Evolutionary conservation across 1,140 invertebrate species (phyloP).

Genomic region (Eumeta japonica): DNA sequence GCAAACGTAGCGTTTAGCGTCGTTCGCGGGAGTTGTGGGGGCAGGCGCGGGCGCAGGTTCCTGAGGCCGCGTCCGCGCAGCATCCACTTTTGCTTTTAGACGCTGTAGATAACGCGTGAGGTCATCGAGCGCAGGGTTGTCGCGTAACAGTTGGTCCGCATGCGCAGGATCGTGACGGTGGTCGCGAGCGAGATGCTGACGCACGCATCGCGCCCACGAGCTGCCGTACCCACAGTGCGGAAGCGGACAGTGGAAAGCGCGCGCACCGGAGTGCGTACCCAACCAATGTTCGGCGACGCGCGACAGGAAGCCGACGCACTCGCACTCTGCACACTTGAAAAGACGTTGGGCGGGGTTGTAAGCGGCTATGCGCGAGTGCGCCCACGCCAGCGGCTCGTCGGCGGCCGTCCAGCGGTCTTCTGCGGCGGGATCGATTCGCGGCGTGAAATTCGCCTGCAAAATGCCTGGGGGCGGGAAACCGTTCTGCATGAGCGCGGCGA

Average conservation of each 20-base stretch:
- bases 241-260: constrained; percentile 69
- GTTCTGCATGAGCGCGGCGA: constrained; percentile 72
- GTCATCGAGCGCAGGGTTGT: constrained; percentile 74
- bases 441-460: constrained; percentile 58
- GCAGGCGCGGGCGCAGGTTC: constrained; percentile 17
- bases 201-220: constrained; percentile 73
- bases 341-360: constrained; percentile 72
- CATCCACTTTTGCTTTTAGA: constrained; percentile 64
- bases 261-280: constrained; percentile 73
- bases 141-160: constrained; percentile 60
- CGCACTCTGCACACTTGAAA: constrained; percentile 74
- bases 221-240: constrained; percentile 69
- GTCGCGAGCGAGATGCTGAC: constrained; percentile 70
- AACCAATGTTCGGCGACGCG: constrained; percentile 82
- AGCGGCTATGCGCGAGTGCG: constrained; percentile 68
- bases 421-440: constrained; percentile 46
- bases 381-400: constrained; percentile 68
- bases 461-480: constrained; percentile 64
- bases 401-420: constrained; percentile 70
- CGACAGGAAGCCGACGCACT: constrained; percentile 75
- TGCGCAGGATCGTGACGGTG: constrained; percentile 61
- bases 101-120: constrained; percentile 70
- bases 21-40: constrained; percentile 13
- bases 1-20: constrained; percentile 78
- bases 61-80: too few relatives aligned